A percentile compares a stretch with the other conserved stretches of the same genome.
Evolutionary conservation across 2,888 invertebrate genomes (phyloP).

Genomic region (Spodoptera picta): DNA sequence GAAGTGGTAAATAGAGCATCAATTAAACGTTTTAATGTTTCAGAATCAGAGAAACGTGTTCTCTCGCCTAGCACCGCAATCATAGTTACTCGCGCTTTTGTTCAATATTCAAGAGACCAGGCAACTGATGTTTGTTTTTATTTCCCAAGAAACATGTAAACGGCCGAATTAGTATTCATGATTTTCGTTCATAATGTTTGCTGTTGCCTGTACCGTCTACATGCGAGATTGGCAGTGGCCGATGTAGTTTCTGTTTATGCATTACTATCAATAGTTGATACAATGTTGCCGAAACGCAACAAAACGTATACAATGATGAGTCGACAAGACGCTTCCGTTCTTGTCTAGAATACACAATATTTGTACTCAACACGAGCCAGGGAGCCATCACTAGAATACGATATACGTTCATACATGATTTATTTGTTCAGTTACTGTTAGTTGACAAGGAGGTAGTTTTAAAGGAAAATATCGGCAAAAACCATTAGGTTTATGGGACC

Average conservation of each 20-base stretch:
- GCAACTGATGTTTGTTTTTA: constrained; percentile 21
- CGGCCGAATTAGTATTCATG: constrained; percentile 23
- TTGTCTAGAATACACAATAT: constrained; percentile 72
- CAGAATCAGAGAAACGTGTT: constrained; percentile 15
- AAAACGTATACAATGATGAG: constrained; percentile 56
- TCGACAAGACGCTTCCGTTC: constrained; percentile 72
- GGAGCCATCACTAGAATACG: constrained; percentile 29
- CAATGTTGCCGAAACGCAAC: constrained; percentile 60
- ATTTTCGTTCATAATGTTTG: constrained; percentile 30
- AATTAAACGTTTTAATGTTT: constrained; percentile 14
- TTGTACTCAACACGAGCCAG: constrained; percentile 51
- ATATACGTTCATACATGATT: constrained; percentile 35
- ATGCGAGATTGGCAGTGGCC: constrained; percentile 37
- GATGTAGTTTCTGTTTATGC: constrained; percentile 44
- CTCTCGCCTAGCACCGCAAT: constrained; percentile 1
- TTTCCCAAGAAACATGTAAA: constrained; percentile 27
- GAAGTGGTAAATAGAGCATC: constrained; percentile 26
- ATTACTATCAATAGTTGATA: constrained; percentile 59
- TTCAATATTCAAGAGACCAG: constrained; percentile 10
- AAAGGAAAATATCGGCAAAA: constrained; percentile 14
- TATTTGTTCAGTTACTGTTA: constrained; percentile 29
- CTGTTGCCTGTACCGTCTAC: constrained; percentile 11
- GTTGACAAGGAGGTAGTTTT: constrained; percentile 6
- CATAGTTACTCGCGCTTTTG: constrained; percentile 4
- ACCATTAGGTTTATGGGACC: constrained; percentile 1